A percentile compares a stretch with the other conserved stretches of the same genome.
phyloP scores from a whole-genome alignment of 2,113 vertebrate species.

The Vireo altiloquus region DNA sequence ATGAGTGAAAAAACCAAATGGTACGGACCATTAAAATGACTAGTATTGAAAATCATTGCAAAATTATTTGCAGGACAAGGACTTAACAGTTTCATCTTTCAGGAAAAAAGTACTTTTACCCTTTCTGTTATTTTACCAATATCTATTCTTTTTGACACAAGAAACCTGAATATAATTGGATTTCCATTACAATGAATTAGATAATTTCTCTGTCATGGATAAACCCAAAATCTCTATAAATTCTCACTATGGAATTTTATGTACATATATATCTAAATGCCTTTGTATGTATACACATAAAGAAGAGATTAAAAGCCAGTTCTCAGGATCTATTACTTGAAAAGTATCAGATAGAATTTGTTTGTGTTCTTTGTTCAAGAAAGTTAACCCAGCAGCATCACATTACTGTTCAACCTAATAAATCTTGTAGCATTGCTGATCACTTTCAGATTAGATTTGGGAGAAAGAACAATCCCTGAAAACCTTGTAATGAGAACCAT shows the following conservation, averaged over 20 bases:
- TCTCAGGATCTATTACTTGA: not conserved
- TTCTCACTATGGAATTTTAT: not conserved
- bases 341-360: not conserved
- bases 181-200: not conserved
- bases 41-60: not conserved
- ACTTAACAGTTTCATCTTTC: not conserved
- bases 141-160: not conserved
- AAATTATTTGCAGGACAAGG: not conserved
- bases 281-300: not conserved
- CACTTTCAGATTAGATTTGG: constrained; percentile 28
- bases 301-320: not conserved
- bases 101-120: not conserved
- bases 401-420: not conserved
- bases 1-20: not conserved
- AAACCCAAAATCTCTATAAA: not conserved
- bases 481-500: not conserved
- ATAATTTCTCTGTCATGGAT: not conserved
- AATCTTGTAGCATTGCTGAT: not conserved
- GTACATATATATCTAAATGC: not conserved
- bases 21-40: not conserved
- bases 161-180: not conserved
- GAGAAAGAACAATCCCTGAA: not conserved
- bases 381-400: not conserved
- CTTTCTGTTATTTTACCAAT: not conserved
- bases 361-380: not conserved